Conservation (phyloP, 2,888 invertebrate genomes). For the Leptura quadrifasciata region DNA sequence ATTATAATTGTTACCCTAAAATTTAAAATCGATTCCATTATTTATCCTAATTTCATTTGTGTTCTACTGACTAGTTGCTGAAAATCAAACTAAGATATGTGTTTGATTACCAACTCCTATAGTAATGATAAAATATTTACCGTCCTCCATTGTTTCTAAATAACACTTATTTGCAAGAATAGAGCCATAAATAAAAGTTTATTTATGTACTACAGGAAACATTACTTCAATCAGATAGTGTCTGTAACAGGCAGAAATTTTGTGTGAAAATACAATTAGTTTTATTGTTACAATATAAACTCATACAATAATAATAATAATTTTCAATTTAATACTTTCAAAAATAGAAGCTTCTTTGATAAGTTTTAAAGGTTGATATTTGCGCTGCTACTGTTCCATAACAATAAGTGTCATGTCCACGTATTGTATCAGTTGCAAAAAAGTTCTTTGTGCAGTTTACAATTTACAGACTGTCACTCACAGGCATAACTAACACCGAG, state of each 20-base stretch:
- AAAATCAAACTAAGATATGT: neutral
- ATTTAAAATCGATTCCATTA: neutral
- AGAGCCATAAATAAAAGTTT: neutral
- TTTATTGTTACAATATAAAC: too few species aligned
- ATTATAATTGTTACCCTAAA: neutral
- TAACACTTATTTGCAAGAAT: neutral
- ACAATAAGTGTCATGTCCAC: too few species aligned
- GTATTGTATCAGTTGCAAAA: too few species aligned
- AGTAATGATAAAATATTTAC: neutral
- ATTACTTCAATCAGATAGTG: neutral
- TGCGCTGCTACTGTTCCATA: too few species aligned
- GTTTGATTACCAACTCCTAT: neutral
- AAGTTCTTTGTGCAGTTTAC: too few species aligned
- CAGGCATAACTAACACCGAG: too few species aligned
- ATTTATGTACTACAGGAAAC: neutral
- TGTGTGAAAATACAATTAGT: neutral
- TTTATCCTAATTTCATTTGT: neutral
- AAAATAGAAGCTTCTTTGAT: too few species aligned
- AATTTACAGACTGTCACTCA: too few species aligned
- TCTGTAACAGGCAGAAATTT: neutral
- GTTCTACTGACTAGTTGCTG: neutral
- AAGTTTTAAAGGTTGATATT: too few species aligned
- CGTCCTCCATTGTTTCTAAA: neutral
- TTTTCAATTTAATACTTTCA: too few species aligned
- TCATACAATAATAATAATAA: too few species aligned